Evolutionary conservation across 2,888 invertebrate species (phyloP), one percentile per base, ranked within the genome.

Genomic region (Biston betularia): DNA sequence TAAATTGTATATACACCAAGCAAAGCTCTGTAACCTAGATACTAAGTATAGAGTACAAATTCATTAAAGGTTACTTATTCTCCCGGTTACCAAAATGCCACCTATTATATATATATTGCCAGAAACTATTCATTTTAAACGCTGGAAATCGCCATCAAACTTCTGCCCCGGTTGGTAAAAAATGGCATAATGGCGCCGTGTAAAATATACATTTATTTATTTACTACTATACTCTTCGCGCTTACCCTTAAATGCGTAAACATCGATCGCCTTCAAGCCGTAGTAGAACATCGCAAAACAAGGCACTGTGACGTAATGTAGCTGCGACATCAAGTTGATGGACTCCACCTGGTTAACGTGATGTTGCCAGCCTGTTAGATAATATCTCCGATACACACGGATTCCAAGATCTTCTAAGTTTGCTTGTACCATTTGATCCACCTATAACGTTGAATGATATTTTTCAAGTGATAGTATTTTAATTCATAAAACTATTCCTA

Each of bases 261-360:
- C 79, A 74, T 91, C 86, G 46, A 96, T 94, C 9, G 92, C 93
- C 69, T 94, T 95, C 14, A 92, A 79, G 5, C 94, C 92, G 74
- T 94, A 96, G 78, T 94, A 94, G 75, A 96, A 94, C 45, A 96
- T 79, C 0, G 94, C 95, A 68, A 95, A 90, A 70, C 95, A 95
- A 0, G 90, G 85, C 0, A 95, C 63, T 0, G 85, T 81, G 11
- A 93, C 81, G 2, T 87, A 85, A 48, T 91, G 89, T 0, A 92
- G 82, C 2, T 89, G 87, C 0, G 94, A 90, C 85, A 95, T 94
- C 14, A 96, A 88, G 54, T 89, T 87, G 1, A 95, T 75, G 0
- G 76, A 74, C 0, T 85, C 82, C 1, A 89, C 87, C 0, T 89
- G 84, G 10, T 76, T 77, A 1, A 75, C 79, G 0, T 65, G 79